These are phyloP conservation scores for Drosophila seguyi DNA, from an alignment of 1,140 invertebrate species.

Conservation along the genomic window DNA sequence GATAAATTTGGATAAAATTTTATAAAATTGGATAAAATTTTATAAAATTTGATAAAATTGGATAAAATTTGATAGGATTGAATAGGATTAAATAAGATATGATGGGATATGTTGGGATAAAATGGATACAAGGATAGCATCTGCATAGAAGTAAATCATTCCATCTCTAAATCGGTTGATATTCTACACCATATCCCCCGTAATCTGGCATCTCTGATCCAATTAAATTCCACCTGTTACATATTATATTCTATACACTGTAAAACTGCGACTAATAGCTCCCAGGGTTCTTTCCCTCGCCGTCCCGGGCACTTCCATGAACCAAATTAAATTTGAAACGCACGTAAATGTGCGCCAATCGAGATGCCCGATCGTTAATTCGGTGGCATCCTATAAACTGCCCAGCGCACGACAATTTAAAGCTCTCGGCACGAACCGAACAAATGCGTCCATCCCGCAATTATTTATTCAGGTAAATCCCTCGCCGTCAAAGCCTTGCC, in stretches of 20 bases:
- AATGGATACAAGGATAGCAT: too few species aligned
- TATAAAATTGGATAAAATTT: too few species aligned
- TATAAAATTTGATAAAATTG: too few species aligned
- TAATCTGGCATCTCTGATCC: not conserved
- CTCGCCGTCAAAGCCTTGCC: constrained; percentile 15
- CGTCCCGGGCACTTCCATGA: constrained; percentile 2
- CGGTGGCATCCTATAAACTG: constrained; percentile 70
- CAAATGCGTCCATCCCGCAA: constrained; percentile 43
- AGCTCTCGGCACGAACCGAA: constrained; percentile 70
- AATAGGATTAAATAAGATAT: too few species aligned
- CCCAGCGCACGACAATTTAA: constrained; percentile 61
- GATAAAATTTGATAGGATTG: too few species aligned
- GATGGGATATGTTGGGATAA: too few species aligned
- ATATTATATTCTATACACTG: not conserved
- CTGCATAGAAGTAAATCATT: too few species aligned
- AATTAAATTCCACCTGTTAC: constrained; percentile 1
- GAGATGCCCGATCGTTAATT: constrained; percentile 36
- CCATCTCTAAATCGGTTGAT: not conserved
- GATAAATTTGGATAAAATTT: too few species aligned
- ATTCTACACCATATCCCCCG: not conserved
- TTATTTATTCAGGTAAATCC: constrained; percentile 74
- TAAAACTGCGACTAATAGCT: not conserved
- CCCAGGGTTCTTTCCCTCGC: constrained; percentile 12
- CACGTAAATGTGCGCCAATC: constrained; percentile 28
- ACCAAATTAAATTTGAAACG: constrained; percentile 35